phyloP scores from a whole-genome alignment of 2,113 vertebrate genomes.

The Talpa occidentalis region DNA sequence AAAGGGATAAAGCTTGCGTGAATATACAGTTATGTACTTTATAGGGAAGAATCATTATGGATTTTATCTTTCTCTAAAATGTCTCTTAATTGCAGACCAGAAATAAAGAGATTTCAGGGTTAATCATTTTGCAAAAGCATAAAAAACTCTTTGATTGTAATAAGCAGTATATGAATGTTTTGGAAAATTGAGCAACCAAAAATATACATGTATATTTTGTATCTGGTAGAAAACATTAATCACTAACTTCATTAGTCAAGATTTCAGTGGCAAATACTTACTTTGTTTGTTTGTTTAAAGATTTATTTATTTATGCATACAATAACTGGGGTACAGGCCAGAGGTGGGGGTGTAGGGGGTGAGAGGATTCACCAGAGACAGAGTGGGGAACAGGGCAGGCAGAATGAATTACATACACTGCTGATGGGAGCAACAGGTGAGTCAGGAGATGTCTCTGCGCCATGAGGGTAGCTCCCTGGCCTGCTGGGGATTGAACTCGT shows the following conservation, averaged over 20 bases:
- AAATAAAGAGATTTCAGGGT: background rate
- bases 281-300: too few relatives aligned
- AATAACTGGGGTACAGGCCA: too few relatives aligned
- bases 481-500: too few relatives aligned
- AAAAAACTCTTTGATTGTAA: background rate
- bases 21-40: background rate
- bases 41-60: background rate
- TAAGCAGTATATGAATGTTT: background rate
- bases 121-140: background rate
- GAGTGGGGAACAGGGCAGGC: too few relatives aligned
- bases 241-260: too few relatives aligned
- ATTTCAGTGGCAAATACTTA: background rate
- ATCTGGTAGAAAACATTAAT: background rate
- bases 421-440: too few relatives aligned
- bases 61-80: background rate
- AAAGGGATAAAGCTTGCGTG: background rate
- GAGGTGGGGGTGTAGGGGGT: too few relatives aligned
- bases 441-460: too few relatives aligned
- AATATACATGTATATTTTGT: background rate
- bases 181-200: background rate
- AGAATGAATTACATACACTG: too few relatives aligned
- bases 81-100: background rate
- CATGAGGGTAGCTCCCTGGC: too few relatives aligned
- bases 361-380: too few relatives aligned
- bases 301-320: too few relatives aligned